Conservation (phyloP, 2,888 invertebrate species). For the Eucera pruinosa region DNA sequence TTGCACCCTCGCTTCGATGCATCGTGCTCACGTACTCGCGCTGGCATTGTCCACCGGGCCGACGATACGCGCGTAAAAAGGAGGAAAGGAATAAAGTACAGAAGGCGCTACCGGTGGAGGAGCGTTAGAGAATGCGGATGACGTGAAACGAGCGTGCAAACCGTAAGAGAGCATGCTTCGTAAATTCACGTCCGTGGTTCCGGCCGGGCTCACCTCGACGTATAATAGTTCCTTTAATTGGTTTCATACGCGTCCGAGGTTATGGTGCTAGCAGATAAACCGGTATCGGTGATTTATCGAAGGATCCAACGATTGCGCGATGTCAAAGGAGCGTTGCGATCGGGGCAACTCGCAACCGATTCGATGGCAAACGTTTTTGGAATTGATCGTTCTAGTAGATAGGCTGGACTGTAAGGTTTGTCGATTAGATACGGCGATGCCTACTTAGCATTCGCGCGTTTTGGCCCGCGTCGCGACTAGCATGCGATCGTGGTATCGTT, state of each 20-base stretch:
- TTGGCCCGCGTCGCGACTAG: too few relatives aligned
- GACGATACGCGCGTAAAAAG: not conserved
- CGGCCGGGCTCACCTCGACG: constrained; percentile 29
- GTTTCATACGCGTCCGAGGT: constrained; percentile 51
- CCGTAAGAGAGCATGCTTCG: constrained; percentile 53
- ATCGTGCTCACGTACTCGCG: too few relatives aligned
- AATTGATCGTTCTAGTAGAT: too few relatives aligned
- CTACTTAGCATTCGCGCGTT: too few relatives aligned
- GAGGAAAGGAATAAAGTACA: not conserved
- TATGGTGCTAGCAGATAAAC: constrained; percentile 33
- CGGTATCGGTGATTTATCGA: constrained; percentile 55
- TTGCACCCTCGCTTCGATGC: not conserved
- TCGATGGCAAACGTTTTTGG: not conserved
- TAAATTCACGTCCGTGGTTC: constrained; percentile 59
- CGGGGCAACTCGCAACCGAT: too few relatives aligned
- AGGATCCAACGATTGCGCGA: constrained; percentile 1
- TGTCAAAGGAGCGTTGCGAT: too few relatives aligned
- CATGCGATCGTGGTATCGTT: too few relatives aligned
- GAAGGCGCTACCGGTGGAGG: not conserved
- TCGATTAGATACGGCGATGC: too few relatives aligned
- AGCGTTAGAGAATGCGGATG: constrained; percentile 18
- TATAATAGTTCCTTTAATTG: constrained; percentile 56
- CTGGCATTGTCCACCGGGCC: not conserved
- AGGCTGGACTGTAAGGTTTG: too few relatives aligned
- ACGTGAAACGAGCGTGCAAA: constrained; percentile 37